These are phyloP conservation scores for Drosophila ambigua DNA, from an alignment of 1,140 invertebrate genomes.

Conservation along the genomic window DNA sequence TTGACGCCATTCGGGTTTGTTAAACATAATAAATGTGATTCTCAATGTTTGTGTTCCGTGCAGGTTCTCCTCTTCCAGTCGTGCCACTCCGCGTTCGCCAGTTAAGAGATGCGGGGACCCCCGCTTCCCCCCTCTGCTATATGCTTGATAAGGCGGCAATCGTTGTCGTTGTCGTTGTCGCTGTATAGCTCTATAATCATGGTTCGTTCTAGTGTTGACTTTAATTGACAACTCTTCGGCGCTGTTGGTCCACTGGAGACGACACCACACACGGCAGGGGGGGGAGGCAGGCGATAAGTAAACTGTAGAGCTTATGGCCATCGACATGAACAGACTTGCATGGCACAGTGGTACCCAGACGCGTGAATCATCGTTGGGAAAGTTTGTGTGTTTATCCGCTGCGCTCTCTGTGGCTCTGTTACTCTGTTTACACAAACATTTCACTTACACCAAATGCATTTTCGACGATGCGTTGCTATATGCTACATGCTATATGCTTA, in stretches of 20 bases:
- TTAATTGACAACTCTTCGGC: constrained; percentile 72
- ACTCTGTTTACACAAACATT: constrained; percentile 73
- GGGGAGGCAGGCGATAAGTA: too few relatives aligned
- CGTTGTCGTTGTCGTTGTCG: constrained; percentile 21
- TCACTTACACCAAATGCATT: constrained; percentile 65
- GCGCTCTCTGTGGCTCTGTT: constrained; percentile 20
- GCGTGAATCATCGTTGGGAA: constrained; percentile 24
- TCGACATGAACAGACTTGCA: not conserved
- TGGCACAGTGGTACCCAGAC: constrained; percentile 48
- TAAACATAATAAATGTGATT: constrained; percentile 79
- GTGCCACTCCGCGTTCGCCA: not conserved
- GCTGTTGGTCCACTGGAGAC: constrained; percentile 35
- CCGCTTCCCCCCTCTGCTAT: constrained; percentile 3
- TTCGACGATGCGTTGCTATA: not conserved
- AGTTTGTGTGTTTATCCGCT: constrained; percentile 33
- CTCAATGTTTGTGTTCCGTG: constrained; percentile 59
- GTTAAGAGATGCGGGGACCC: constrained; percentile 33
- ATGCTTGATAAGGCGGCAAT: constrained; percentile 55
- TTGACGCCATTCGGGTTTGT: constrained; percentile 78
- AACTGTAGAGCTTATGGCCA: not conserved
- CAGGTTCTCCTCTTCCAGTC: constrained; percentile 28
- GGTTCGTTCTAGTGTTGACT: constrained; percentile 62
- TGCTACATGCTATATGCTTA: constrained; percentile 35
- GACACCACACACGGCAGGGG: too few relatives aligned
- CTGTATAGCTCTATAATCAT: constrained; percentile 48